These are phyloP conservation scores for Scaptomyza cyrtandrae DNA, from an alignment of 2,888 invertebrate genomes.

Conservation along the genomic window DNA sequence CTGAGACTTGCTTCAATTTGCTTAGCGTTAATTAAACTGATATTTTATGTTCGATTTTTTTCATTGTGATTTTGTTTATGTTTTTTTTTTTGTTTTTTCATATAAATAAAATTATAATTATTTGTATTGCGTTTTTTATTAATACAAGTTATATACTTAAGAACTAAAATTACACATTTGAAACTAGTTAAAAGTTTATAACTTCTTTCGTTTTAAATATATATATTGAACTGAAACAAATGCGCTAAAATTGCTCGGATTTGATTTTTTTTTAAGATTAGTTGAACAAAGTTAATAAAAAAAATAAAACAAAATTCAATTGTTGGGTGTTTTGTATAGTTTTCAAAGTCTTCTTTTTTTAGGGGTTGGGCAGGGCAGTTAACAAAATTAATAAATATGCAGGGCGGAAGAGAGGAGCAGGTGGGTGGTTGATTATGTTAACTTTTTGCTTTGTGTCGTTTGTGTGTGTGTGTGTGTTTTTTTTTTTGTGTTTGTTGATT, in stretches of 20 bases:
- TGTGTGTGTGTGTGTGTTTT: no score
- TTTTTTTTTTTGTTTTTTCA: constrained; percentile 17
- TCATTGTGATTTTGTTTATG: no score
- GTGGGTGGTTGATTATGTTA: constrained; percentile 15
- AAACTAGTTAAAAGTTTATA: constrained; percentile 67
- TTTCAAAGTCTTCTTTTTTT: constrained; percentile 41
- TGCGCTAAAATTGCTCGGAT: constrained; percentile 44
- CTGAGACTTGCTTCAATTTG: constrained; percentile 58
- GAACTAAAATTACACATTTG: constrained; percentile 64
- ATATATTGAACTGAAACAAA: constrained; percentile 53
- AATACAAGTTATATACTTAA: constrained; percentile 66
- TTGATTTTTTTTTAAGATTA: constrained; percentile 37
- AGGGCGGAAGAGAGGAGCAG: background rate
- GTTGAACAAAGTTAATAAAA: constrained; percentile 27
- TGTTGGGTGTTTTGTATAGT: constrained; percentile 27
- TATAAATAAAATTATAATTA: constrained; percentile 77
- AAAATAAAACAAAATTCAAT: constrained; percentile 37
- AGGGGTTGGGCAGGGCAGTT: constrained; percentile 16
- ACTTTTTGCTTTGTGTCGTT: constrained; percentile 29
- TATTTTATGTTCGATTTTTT: constrained; percentile 32
- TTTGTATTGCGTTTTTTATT: constrained; percentile 76
- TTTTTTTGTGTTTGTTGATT: constrained; percentile 15
- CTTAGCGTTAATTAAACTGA: constrained; percentile 64
- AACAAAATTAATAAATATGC: constrained; percentile 55
- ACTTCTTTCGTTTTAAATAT: constrained; percentile 22